These are phyloP conservation scores for Drosophila suboccidentalis DNA, from an alignment of 2,888 invertebrate genomes.

Conservation along the genomic window DNA sequence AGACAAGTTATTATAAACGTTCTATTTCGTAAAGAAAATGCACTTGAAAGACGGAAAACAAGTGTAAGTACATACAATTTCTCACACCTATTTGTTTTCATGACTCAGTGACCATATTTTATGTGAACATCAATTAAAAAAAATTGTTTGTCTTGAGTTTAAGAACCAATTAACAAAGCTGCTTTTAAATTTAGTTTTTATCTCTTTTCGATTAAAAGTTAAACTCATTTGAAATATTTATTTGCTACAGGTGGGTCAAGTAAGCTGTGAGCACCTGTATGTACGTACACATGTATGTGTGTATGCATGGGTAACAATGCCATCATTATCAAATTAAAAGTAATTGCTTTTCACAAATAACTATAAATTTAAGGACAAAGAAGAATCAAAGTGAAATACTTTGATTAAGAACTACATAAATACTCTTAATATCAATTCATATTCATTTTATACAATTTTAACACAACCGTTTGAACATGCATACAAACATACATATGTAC, in stretches of 20 bases:
- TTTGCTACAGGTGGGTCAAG: neutral
- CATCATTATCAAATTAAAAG: neutral
- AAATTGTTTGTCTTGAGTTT: neutral
- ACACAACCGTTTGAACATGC: conserved; percentile 8
- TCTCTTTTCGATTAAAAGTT: neutral
- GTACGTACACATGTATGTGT: neutral
- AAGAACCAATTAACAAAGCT: neutral
- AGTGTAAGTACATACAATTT: neutral
- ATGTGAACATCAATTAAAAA: neutral
- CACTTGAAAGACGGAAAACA: neutral
- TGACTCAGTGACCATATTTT: neutral
- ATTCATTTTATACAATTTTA: neutral
- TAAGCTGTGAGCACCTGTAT: neutral
- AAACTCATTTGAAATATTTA: neutral
- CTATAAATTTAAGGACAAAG: no score
- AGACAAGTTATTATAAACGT: neutral
- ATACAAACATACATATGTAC: conserved; percentile 19
- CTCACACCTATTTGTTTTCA: neutral
- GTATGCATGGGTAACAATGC: neutral
- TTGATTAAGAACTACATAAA: no score
- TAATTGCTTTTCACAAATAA: neutral
- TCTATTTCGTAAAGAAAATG: neutral
- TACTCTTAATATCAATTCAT: neutral
- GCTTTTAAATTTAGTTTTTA: neutral
- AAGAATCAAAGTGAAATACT: neutral